Base-by-base conservation (phyloP, 2,797 vertebrate genomes). In the Mallotus villosus region DNA sequence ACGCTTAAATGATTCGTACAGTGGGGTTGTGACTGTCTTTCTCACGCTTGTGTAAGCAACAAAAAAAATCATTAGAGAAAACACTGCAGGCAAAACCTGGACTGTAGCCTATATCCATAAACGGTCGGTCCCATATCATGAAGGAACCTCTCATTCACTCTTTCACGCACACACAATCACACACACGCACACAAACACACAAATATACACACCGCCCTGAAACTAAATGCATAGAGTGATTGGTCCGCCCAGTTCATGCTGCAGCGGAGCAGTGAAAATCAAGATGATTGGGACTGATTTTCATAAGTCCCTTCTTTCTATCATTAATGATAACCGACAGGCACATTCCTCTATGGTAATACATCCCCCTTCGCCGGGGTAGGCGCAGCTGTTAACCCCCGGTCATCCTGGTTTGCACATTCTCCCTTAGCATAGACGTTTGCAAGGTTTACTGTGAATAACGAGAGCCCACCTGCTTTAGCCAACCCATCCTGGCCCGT, bases 401-500 rank as follows among this genome's bases (percentile, higher is more conserved):
- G 17, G 34, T 58, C 46, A 22, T 5, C 29, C 37, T 17, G 34
- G 58, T 25, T 29, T 24, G 75, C 21, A 27, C 27, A 71, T 67
- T 70, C 77, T 61, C 78, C 71, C 79, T 34, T 69, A 51, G 46
- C 17, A 67, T 24, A 17, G 70, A 34, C 74, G 16, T 72, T 22
- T 69, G 58, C 70, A 24, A 72, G 21, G 78, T 53, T 53, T 71
- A 55, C 82, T 55, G 83, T 81, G 80, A 78, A 78, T 14, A 14
- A n/a, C 22, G 24, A 22, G 21, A 60, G 19, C 81, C 83, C 82
- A 91, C 90, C 90, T 87, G 88, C 84, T 80, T 85, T 85, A 63
- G 87, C 84, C 82, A 86, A 83, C 84, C 87, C 89, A 80, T 89
- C 90, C 85, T 68, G 67, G 9, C 67, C 55, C 53, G 83, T 67